Conservation (phyloP, 2,888 invertebrate genomes). For the Carpatolechia fugitivella region DNA sequence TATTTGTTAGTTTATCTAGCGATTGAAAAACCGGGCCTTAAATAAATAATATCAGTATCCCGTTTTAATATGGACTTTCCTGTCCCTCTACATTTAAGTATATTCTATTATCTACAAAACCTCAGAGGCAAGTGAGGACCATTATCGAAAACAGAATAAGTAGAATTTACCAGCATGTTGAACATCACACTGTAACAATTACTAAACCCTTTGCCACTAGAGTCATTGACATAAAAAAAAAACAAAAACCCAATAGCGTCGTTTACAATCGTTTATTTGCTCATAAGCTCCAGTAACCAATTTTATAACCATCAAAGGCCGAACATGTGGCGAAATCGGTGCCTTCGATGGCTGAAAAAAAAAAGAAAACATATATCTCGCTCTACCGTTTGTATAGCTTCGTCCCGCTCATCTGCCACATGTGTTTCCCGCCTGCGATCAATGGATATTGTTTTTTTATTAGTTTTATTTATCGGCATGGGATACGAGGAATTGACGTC, state of each 20-base stretch:
- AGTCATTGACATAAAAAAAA: conserved; percentile 18
- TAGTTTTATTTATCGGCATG: conserved; percentile 25
- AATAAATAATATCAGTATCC: too few relatives aligned
- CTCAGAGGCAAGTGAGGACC: not conserved
- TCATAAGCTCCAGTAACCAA: conserved; percentile 32
- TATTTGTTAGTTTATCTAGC: too few relatives aligned
- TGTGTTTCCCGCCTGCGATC: conserved; percentile 63
- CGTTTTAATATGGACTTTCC: too few relatives aligned
- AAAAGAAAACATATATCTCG: conserved; percentile 35
- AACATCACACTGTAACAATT: not conserved
- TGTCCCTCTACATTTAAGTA: too few relatives aligned
- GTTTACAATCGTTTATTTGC: conserved; percentile 27
- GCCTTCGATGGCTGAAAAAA: conserved; percentile 42
- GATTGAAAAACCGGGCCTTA: too few relatives aligned
- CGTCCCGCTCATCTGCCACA: conserved; percentile 48
- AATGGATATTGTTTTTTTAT: conserved; percentile 58
- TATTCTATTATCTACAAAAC: too few relatives aligned
- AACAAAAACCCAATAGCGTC: conserved; percentile 21
- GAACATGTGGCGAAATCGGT: conserved; percentile 66
- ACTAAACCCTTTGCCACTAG: conserved; percentile 16
- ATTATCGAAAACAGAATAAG: not conserved
- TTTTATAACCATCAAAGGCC: conserved; percentile 45
- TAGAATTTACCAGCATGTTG: not conserved
- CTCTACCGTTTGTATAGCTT: conserved; percentile 38
- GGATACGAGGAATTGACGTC: conserved; percentile 9